phyloP scores from a whole-genome alignment of 1,140 invertebrate genomes.

The Bombus picipes region DNA sequence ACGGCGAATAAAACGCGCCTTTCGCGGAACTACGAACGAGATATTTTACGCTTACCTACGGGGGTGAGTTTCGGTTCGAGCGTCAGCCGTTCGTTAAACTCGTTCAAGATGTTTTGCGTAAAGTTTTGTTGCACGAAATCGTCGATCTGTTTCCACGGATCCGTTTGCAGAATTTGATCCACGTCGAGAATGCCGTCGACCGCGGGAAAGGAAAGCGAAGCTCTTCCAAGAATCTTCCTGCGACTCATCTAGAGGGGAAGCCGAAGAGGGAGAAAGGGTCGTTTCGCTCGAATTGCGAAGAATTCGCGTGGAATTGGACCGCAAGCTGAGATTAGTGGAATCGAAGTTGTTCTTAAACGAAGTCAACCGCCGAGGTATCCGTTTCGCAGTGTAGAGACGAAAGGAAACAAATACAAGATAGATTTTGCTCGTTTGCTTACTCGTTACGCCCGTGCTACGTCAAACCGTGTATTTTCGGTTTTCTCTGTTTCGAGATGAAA shows the following conservation, averaged over 20 bases:
- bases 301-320: neutral
- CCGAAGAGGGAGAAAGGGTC: neutral
- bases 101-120: constrained; percentile 16
- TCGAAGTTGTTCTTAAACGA: neutral
- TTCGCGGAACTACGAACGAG: neutral
- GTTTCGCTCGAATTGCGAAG: neutral
- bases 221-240: constrained; percentile 17
- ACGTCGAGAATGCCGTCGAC: constrained; percentile 36
- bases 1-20: neutral
- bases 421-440: constrained; percentile 37
- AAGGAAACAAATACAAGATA: constrained; percentile 34
- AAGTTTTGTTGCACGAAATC: constrained; percentile 6
- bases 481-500: constrained; percentile 26
- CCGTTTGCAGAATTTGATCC: constrained; percentile 19
- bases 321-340: neutral
- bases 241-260: constrained; percentile 12
- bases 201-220: constrained; percentile 33
- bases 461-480: constrained; percentile 42
- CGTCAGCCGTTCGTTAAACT: constrained; percentile 12
- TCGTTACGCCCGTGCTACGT: constrained; percentile 31
- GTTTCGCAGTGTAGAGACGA: neutral
- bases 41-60: constrained; percentile 15
- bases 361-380: neutral
- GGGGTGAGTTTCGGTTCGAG: constrained; percentile 2
- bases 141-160: constrained; percentile 21